A percentile compares a stretch with the other conserved stretches of the same genome.
phyloP scores from a whole-genome alignment of 2,113 vertebrate genomes.

The Corapipo altera region DNA sequence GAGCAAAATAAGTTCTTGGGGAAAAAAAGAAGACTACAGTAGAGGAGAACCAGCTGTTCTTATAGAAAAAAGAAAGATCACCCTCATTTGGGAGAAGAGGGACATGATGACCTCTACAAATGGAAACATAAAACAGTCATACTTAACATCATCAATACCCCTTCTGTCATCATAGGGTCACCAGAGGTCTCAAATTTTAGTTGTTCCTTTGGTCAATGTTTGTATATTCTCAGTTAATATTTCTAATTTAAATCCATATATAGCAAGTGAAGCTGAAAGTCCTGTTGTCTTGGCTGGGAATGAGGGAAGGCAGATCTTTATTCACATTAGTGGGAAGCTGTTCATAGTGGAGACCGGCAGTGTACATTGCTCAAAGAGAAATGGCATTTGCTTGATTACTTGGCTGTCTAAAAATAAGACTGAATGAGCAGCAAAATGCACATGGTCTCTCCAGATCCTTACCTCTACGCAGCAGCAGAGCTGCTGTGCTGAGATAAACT shows the following conservation, averaged over 20 bases:
- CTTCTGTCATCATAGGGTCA: neutral
- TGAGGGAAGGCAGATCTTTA: fast-evolving
- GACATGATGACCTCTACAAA: neutral
- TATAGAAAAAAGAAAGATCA: neutral
- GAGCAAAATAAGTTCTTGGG: neutral
- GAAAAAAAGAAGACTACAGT: neutral
- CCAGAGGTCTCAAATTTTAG: fast-evolving
- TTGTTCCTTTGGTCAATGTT: neutral
- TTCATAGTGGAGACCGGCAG: fast-evolving
- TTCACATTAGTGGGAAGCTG: neutral
- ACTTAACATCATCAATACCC: neutral
- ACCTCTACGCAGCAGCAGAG: neutral
- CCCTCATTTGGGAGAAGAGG: neutral
- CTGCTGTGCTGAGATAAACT: neutral
- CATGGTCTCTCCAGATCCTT: neutral
- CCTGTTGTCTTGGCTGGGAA: neutral
- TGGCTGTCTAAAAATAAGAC: constrained; percentile 16
- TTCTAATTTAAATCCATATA: neutral
- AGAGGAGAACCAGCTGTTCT: neutral
- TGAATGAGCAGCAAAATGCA: neutral
- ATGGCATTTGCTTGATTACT: neutral
- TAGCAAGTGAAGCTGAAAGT: neutral
- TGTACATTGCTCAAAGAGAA: neutral
- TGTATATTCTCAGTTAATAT: neutral
- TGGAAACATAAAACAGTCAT: neutral